Base-by-base conservation (phyloP, 2,888 invertebrate species). In the Drosophila vallismaia region DNA sequence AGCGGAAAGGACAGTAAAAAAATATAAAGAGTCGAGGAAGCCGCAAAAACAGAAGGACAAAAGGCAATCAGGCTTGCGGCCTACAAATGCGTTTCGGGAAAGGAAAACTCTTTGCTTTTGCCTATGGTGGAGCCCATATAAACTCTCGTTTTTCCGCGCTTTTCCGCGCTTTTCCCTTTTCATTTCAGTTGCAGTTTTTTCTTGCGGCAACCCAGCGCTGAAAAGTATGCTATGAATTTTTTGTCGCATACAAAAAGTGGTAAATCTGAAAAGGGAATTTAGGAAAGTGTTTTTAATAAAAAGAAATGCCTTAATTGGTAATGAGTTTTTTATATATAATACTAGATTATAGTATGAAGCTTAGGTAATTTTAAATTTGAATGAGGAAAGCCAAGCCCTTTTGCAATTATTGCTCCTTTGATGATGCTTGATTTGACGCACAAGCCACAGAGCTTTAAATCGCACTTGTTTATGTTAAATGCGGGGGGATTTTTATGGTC, bases 51-150 rank as follows among this genome's bases (percentile, higher is more conserved):
- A 55, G 53, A 57, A 52, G 51, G 58, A 74, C 70, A 84, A 77
- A 81, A 79, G 76, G 86, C 83, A 83, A 83, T 83, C 83, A 83
- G 80, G 82, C 74, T 74, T 78, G 83, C 71, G 86, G 79, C 74
- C 73, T 67, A 71, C 66, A 67, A 77, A 67, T 85, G 72, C 66
- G 51, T 31, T 59, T 9, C 40, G 42, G 28, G 28, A 28, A 28
- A 28, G 28, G 6, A 28, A 28, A 28, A 28, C 44, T 50, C 69
- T 53, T 59, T 69, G 60, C 70, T 4, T 19, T 19, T 19, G 2
- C 19, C 19, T 2, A 19, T 19, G 1, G 29, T 19, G 10, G 6
- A 53, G 28, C 26, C 26, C 59, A 42, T 50, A 51, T 36, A n/a
- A 12, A 36, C 52, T 51, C 44, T 38, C 58, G 19, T n/a, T 31